Evolutionary conservation across 2,888 invertebrate species (phyloP).

Genomic region (Conomelus anceps): DNA sequence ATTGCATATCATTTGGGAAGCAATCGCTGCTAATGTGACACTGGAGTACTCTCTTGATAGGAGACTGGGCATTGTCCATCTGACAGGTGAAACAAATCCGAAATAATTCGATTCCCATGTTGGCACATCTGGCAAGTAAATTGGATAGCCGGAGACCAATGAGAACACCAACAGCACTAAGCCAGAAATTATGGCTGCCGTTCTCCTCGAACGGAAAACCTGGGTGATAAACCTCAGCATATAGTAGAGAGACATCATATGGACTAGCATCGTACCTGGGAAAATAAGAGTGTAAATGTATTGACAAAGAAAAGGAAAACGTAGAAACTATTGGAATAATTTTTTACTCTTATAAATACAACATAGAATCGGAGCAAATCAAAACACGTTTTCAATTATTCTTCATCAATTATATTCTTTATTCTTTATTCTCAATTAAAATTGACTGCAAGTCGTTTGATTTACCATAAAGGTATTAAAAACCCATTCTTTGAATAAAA

Average conservation of each 20-base stretch:
- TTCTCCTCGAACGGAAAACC: conserved; percentile 57
- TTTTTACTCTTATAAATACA: too few species aligned
- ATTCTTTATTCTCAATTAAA: too few species aligned
- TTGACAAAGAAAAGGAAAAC: too few species aligned
- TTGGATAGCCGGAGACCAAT: conserved; percentile 58
- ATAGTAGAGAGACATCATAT: conserved; percentile 61
- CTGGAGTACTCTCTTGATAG: conserved; percentile 58
- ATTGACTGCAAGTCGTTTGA: too few species aligned
- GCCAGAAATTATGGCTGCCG: conserved; percentile 54
- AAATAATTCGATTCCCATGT: conserved; percentile 55
- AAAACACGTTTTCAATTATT: too few species aligned
- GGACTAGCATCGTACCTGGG: conserved; percentile 63
- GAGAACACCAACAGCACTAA: conserved; percentile 54
- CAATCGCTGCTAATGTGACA: conserved; percentile 53
- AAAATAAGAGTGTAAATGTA: too few species aligned
- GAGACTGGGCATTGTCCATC: conserved; percentile 64
- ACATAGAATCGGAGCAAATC: too few species aligned
- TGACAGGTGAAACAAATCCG: conserved; percentile 61
- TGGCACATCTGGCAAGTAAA: conserved; percentile 63
- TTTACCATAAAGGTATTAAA: too few species aligned
- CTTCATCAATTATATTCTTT: too few species aligned
- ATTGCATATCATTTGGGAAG: conserved; percentile 53
- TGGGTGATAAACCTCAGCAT: conserved; percentile 60
- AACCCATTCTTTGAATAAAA: too few species aligned
- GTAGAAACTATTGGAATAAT: too few species aligned